A percentile compares a stretch with the other conserved stretches of the same genome.
phyloP scores from a whole-genome alignment of 2,797 vertebrate species.

The Pseudomugil gertrudae region DNA sequence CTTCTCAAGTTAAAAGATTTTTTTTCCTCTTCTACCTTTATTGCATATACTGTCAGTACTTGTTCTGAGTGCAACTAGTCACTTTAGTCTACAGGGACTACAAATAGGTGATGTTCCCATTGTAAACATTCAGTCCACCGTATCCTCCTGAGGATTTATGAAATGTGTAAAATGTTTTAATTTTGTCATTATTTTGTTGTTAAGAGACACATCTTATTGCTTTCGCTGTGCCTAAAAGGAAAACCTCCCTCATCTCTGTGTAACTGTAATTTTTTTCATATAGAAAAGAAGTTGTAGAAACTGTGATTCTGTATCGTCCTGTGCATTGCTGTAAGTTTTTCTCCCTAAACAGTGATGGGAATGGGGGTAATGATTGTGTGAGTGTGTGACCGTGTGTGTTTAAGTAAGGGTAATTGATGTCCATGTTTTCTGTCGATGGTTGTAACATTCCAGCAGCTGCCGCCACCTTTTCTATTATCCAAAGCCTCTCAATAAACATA shows the following conservation, averaged over 20 bases:
- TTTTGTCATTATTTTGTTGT: constrained; percentile 58
- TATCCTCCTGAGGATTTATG: constrained; percentile 37
- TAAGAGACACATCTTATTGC: constrained; percentile 63
- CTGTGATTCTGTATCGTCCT: constrained; percentile 76
- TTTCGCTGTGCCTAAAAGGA: constrained; percentile 77
- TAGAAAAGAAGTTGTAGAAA: constrained; percentile 70
- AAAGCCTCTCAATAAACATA: constrained; percentile 85
- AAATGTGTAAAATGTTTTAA: constrained; percentile 63
- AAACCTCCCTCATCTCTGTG: constrained; percentile 61
- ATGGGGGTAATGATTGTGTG: constrained; percentile 8
- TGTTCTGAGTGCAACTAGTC: constrained; percentile 12
- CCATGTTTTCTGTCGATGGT: constrained; percentile 72
- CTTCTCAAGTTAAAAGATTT: constrained; percentile 15
- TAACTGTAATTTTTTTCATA: constrained; percentile 74
- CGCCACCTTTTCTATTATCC: constrained; percentile 81
- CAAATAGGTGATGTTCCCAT: constrained; percentile 14
- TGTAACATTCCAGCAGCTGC: constrained; percentile 78
- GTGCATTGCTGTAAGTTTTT: constrained; percentile 71
- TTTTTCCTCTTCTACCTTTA: constrained; percentile 20
- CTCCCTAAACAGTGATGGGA: constrained; percentile 47
- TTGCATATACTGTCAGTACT: constrained; percentile 4
- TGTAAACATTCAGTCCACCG: constrained; percentile 67
- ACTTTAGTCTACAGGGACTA: constrained; percentile 17
- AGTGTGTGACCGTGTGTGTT: constrained; percentile 20
- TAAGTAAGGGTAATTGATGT: constrained; percentile 63